Percentiles rank a stretch among this genome's conserved stretches.
Conservation (phyloP, 2,797 vertebrate genomes). For the Catamblyrhynchus diadema region DNA sequence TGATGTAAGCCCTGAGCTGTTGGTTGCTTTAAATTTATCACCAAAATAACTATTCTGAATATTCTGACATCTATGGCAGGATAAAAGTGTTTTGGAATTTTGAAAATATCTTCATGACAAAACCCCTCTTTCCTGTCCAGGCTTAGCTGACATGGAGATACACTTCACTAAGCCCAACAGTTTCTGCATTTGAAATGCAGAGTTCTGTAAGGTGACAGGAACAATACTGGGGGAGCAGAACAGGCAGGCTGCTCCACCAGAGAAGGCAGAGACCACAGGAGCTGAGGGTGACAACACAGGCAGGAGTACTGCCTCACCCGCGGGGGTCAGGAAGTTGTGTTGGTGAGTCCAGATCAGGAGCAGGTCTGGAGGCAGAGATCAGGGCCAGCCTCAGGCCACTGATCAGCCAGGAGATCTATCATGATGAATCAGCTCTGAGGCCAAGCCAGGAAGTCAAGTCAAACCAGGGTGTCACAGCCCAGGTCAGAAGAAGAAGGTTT, state of each 20-base stretch:
- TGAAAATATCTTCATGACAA: background rate
- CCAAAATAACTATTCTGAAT: background rate
- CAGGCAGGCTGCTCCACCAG: background rate
- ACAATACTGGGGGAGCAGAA: fast-evolving
- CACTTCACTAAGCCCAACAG: background rate
- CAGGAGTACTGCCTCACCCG: background rate
- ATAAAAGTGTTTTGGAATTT: background rate
- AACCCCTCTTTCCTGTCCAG: background rate
- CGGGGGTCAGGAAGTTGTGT: fast-evolving
- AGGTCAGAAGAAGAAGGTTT: background rate
- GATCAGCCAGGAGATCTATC: background rate
- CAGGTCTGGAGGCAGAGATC: background rate
- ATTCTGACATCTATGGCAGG: background rate
- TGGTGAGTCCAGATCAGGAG: background rate
- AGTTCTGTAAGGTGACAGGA: background rate
- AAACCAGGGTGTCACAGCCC: background rate
- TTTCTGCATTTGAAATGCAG: background rate
- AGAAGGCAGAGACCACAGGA: background rate
- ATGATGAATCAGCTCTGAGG: background rate
- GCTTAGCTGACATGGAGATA: background rate
- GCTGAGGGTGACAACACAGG: background rate
- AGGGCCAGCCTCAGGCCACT: background rate
- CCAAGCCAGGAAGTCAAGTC: background rate
- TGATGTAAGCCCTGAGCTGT: background rate
- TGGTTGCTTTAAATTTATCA: background rate